Evolutionary conservation across 2,888 invertebrate genomes (phyloP).

Genomic region (Zaprionus obscuricornis): DNA sequence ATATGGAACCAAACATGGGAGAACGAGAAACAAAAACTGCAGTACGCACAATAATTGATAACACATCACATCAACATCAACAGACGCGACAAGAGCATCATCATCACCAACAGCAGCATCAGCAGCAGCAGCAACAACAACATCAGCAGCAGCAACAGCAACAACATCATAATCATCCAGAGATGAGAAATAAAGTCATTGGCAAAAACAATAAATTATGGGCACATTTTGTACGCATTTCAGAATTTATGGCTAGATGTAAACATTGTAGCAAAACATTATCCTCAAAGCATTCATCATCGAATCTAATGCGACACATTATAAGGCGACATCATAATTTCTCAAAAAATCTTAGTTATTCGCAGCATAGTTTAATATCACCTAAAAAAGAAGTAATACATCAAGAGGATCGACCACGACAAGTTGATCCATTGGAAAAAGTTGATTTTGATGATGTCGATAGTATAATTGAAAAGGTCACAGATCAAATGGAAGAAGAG

Average conservation of each 20-base stretch:
- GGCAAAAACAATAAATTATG: constrained; percentile 65
- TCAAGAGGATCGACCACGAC: constrained; percentile 37
- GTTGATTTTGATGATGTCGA: constrained; percentile 72
- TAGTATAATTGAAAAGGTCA: constrained; percentile 65
- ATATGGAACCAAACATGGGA: constrained; percentile 43
- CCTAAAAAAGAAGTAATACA: constrained; percentile 54
- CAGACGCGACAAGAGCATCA: constrained; percentile 26
- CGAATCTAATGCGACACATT: constrained; percentile 69
- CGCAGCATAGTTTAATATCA: constrained; percentile 59
- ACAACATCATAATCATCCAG: constrained; percentile 24
- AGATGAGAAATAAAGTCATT: constrained; percentile 60
- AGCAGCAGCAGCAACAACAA: constrained; percentile 29
- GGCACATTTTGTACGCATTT: constrained; percentile 66
- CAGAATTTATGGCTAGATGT: constrained; percentile 68
- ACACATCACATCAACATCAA: constrained; percentile 2
- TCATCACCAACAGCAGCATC: not conserved
- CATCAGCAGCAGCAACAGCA: constrained; percentile 40
- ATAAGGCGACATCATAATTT: constrained; percentile 64
- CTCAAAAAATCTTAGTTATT: constrained; percentile 61
- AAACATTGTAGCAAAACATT: constrained; percentile 67
- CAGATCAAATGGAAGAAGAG: constrained; percentile 65
- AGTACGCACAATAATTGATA: constrained; percentile 60
- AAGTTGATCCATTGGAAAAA: constrained; percentile 61
- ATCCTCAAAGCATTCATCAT: constrained; percentile 68
- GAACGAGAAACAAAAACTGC: constrained; percentile 63